Conservation (phyloP, 2,888 invertebrate species). For the Cantharis rufa region DNA sequence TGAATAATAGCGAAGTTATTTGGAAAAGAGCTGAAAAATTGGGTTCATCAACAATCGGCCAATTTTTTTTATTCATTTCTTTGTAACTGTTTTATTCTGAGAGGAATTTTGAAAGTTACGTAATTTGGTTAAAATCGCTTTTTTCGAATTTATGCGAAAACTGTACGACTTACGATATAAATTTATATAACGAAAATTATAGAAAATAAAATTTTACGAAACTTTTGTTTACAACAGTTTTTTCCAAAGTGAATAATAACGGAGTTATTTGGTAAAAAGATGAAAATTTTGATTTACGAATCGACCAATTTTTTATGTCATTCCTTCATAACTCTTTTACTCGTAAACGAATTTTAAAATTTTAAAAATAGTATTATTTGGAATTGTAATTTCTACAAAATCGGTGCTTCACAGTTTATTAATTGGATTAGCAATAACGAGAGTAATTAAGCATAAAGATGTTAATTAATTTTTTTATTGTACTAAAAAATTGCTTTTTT, state of each 20-base stretch:
- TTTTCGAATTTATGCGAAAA: not conserved
- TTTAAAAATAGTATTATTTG: not conserved
- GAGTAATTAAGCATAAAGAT: not conserved
- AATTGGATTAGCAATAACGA: not conserved
- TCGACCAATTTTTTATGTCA: not conserved
- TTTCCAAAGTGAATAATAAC: not conserved
- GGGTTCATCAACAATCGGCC: not conserved
- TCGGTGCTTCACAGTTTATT: not conserved
- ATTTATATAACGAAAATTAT: no score
- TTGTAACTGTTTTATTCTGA: not conserved
- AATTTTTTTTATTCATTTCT: not conserved
- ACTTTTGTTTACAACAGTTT: not conserved
- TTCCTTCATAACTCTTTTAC: not conserved
- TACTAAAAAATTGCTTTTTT: no score
- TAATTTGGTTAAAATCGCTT: not conserved
- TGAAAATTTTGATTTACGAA: not conserved
- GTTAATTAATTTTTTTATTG: no score
- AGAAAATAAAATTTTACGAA: not conserved
- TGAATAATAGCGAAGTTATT: not conserved
- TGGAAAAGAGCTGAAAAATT: not conserved
- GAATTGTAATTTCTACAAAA: no score
- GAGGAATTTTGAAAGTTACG: no score
- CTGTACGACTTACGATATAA: no score
- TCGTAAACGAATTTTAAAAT: not conserved
- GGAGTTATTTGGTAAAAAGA: not conserved